These are phyloP conservation scores for Tanypteryx hageni DNA, from an alignment of 2,888 invertebrate species.

Conservation along the genomic window DNA sequence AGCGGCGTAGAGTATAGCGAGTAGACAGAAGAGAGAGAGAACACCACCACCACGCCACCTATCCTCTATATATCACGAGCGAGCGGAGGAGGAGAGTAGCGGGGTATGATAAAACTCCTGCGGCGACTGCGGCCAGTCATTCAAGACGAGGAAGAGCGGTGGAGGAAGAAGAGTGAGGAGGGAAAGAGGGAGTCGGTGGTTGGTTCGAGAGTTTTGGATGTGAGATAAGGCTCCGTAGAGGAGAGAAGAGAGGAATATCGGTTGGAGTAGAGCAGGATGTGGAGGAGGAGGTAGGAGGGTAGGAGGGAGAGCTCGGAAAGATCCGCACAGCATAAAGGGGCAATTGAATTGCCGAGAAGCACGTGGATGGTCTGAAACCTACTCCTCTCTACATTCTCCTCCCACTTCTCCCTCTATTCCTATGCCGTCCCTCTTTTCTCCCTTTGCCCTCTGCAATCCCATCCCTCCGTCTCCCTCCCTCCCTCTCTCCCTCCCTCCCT, in stretches of 20 bases:
- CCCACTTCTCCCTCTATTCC: background rate
- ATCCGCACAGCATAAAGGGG: conserved; percentile 52
- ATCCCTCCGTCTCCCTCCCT: background rate
- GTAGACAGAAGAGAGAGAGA: no score
- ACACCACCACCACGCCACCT: background rate
- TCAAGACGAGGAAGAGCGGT: background rate
- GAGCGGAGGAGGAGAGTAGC: background rate
- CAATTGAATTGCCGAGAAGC: conserved; percentile 59
- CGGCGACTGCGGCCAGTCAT: conserved; percentile 15
- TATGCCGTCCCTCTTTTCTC: background rate
- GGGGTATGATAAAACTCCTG: background rate
- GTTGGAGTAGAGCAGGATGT: background rate
- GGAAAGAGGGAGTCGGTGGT: background rate
- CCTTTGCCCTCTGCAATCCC: background rate
- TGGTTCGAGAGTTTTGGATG: conserved; percentile 27
- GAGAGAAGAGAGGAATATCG: conserved; percentile 42
- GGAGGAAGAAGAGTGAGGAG: no score
- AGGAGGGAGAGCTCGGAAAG: background rate
- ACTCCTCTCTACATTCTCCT: background rate
- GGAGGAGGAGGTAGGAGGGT: background rate
- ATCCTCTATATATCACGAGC: conserved; percentile 11
- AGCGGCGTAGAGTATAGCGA: background rate
- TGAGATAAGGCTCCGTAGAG: background rate
- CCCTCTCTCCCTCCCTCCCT: background rate
- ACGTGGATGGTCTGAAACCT: conserved; percentile 45